Base-by-base conservation (phyloP, 2,888 invertebrate species). In the Athalia rosae region DNA sequence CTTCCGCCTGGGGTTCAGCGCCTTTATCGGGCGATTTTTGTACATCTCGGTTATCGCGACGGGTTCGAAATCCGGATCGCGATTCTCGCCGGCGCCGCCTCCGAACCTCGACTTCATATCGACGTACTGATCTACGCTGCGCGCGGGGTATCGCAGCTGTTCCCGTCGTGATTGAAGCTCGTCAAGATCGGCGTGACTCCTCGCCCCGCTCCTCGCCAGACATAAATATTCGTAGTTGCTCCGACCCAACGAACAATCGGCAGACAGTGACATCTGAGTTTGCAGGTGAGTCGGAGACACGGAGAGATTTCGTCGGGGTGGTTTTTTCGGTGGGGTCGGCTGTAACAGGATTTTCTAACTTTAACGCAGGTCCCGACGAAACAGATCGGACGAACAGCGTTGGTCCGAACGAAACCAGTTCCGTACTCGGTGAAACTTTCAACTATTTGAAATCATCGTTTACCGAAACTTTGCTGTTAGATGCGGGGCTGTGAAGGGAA, bases 261-360 rank as follows among this genome's bases (percentile, higher is more conserved):
- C 91, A 0, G 92, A 92, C 79, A 91, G 87, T 4, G 92, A 92
- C 91, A 92, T 92, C 56, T 92, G 91, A 8, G 90, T 90, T 81
- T 92, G 92, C 67, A 93, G 88, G 87, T 96, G 96, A 47, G 96
- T 97, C 43, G 97, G 97, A 15, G 96, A 96, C 79, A 96, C 95
- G 11, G 96, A 96, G 77, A 97, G 92, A 90, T 96, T 96, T 82
- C 97, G 92, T 73, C 97, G 92, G 3, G 97, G 97, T 80, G 97
- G 97, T 90, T 97, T 97, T 91, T 96, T 96, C 66, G 97, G 97
- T 77, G 97, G 96, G 77, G 95, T 95, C 73, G 95, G 95, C 95
- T 95, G 92, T 63, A 90, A 89, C 73, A 81, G 41, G 1, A 71
- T 43, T 11, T 6, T 7, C 8, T 41, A 41, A 53, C 28, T 67